phyloP scores from a whole-genome alignment of 2,797 vertebrate species.

The Glyptemys insculpta region DNA sequence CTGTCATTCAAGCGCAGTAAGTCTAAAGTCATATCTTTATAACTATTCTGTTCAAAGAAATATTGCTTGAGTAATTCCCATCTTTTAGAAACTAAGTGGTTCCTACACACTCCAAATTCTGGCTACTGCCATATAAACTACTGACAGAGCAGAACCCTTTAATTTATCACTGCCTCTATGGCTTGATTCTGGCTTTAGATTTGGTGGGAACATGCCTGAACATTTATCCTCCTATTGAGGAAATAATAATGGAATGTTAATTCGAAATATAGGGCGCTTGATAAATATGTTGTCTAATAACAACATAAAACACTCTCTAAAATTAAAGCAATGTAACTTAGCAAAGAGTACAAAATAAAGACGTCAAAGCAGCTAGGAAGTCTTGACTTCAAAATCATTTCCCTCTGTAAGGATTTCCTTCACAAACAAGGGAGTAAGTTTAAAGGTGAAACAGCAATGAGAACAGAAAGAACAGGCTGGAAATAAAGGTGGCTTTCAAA shows the following conservation, averaged over 20 bases:
- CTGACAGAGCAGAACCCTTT: not conserved
- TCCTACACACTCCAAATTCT: not conserved
- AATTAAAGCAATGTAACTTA: conserved; percentile 29
- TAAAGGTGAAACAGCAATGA: conserved; percentile 51
- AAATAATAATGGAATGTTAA: not conserved
- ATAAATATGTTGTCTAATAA: not conserved
- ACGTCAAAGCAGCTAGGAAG: conserved; percentile 5
- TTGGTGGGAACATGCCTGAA: not conserved
- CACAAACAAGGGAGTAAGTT: conserved; percentile 37
- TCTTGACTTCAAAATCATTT: conserved; percentile 54
- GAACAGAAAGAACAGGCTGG: conserved; percentile 44
- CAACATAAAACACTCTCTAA: conserved; percentile 36
- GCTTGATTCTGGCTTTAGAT: not conserved
- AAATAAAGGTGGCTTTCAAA: conserved; percentile 56
- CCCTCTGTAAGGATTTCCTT: conserved; percentile 56
- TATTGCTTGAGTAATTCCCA: not conserved
- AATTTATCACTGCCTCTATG: not conserved
- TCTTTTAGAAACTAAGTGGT: not conserved
- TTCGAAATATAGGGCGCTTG: not conserved
- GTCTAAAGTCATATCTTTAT: not conserved
- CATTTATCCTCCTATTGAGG: not conserved
- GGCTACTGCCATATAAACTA: not conserved
- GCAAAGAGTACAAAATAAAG: not conserved
- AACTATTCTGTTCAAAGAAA: conserved; percentile 27
- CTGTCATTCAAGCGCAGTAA: not conserved